Conservation (phyloP, 2,888 invertebrate genomes). For the Tetrapedia diversipes region DNA sequence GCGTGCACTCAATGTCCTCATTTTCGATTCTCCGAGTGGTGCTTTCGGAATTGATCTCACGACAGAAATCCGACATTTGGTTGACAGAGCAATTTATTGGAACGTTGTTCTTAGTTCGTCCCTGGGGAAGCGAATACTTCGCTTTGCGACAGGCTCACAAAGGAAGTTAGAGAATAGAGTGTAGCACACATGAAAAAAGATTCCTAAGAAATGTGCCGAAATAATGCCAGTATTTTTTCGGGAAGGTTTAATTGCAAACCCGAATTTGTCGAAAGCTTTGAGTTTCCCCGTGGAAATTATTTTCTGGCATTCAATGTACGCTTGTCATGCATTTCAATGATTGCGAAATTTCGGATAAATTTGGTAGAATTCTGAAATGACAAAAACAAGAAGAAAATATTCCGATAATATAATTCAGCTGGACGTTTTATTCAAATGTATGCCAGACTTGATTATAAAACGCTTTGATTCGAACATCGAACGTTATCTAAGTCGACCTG, state of each 20-base stretch:
- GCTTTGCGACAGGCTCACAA: constrained; percentile 1
- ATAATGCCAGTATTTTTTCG: constrained; percentile 36
- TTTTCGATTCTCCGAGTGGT: constrained; percentile 1
- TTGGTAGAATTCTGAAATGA: background rate
- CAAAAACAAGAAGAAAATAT: background rate
- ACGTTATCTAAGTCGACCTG: constrained; percentile 43
- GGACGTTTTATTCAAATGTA: too few relatives aligned
- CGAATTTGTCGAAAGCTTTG: background rate
- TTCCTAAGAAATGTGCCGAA: constrained; percentile 32
- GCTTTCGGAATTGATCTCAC: constrained; percentile 16
- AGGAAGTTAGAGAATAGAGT: constrained; percentile 26
- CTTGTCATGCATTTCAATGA: background rate
- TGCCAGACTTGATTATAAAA: constrained; percentile 53
- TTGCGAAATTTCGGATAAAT: background rate
- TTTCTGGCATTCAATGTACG: background rate
- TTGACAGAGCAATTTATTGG: constrained; percentile 44
- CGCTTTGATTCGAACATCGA: constrained; percentile 29
- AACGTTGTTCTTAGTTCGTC: constrained; percentile 38
- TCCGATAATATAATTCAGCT: too few relatives aligned
- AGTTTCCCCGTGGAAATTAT: background rate
- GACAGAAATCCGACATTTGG: constrained; percentile 17
- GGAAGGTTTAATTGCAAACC: too few relatives aligned
- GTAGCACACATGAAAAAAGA: constrained; percentile 26
- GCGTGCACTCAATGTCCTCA: background rate
- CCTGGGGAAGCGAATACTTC: constrained; percentile 3